phyloP scores from a whole-genome alignment of 2,113 vertebrate species.

The Miniopterus natalensis region DNA sequence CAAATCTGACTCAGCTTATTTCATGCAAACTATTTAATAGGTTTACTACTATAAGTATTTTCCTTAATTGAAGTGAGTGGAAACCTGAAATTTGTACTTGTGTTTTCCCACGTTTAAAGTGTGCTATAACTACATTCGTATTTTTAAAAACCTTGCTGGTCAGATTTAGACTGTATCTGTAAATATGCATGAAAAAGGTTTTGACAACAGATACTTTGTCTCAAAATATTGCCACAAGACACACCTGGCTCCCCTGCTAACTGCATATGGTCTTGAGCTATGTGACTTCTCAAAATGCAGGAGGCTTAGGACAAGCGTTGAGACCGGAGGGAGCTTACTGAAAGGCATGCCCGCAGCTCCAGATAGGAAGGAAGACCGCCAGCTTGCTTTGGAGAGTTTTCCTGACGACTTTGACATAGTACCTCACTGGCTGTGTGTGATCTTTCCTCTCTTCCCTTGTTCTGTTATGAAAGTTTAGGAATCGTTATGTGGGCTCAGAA shows the following conservation, averaged over 20 bases:
- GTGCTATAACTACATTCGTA: not conserved
- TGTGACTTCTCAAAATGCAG: not conserved
- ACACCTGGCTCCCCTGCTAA: not conserved
- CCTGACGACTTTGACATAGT: not conserved
- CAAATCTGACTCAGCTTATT: constrained; percentile 30
- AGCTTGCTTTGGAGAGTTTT: not conserved
- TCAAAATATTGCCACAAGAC: constrained; percentile 2
- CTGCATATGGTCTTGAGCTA: not conserved
- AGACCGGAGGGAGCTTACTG: not conserved
- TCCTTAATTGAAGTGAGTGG: not conserved
- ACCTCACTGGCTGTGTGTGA: accelerated
- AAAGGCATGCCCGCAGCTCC: not conserved
- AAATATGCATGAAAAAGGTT: not conserved
- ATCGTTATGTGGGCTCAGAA: not conserved
- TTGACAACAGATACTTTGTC: constrained; percentile 5
- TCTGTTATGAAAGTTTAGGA: not conserved
- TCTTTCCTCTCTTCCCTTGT: not conserved
- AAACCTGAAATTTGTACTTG: constrained; percentile 4
- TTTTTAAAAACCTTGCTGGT: constrained; percentile 8
- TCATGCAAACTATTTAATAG: not conserved
- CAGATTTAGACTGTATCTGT: constrained; percentile 33
- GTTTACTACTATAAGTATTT: not conserved
- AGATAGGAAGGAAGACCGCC: not conserved
- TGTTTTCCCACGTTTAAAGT: not conserved
- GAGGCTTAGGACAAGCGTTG: not conserved